phyloP scores from a whole-genome alignment of 2,888 invertebrate genomes.

The Octodonta nipae region DNA sequence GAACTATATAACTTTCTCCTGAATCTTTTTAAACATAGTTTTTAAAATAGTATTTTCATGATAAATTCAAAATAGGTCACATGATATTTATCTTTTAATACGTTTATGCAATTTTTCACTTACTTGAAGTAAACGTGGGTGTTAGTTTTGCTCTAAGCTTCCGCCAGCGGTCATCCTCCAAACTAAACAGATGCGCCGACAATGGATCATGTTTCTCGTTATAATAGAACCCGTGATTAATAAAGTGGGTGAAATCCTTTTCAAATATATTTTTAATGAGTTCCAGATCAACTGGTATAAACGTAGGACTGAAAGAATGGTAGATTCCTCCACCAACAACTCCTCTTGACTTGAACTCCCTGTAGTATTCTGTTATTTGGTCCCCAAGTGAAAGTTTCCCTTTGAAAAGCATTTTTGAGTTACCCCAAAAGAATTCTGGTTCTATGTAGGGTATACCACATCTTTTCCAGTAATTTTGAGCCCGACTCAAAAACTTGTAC shows the following conservation, averaged over 20 bases:
- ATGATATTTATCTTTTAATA: no score
- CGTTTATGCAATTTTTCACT: constrained; percentile 36
- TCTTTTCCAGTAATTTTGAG: no score
- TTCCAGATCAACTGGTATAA: constrained; percentile 25
- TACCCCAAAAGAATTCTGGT: no score
- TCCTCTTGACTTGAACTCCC: constrained; percentile 14
- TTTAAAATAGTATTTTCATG: no score
- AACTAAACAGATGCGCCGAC: constrained; percentile 42
- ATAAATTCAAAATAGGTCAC: no score
- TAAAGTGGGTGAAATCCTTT: constrained; percentile 17
- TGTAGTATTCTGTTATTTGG: no score
- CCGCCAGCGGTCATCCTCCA: constrained; percentile 46
- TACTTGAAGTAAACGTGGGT: constrained; percentile 40
- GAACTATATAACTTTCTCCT: no score
- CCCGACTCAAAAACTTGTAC: no score
- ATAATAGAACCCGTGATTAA: constrained; percentile 23
- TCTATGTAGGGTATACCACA: no score
- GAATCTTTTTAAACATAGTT: no score
- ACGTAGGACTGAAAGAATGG: constrained; percentile 18
- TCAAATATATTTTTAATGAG: constrained; percentile 25
- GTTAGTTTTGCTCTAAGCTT: constrained; percentile 45
- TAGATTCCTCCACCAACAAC: constrained; percentile 18
- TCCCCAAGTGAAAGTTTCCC: no score
- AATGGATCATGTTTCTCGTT: constrained; percentile 26
- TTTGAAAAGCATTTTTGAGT: no score